Evolutionary conservation across 1,140 invertebrate genomes (phyloP).

Genomic region (Andrena cerasifolii): DNA sequence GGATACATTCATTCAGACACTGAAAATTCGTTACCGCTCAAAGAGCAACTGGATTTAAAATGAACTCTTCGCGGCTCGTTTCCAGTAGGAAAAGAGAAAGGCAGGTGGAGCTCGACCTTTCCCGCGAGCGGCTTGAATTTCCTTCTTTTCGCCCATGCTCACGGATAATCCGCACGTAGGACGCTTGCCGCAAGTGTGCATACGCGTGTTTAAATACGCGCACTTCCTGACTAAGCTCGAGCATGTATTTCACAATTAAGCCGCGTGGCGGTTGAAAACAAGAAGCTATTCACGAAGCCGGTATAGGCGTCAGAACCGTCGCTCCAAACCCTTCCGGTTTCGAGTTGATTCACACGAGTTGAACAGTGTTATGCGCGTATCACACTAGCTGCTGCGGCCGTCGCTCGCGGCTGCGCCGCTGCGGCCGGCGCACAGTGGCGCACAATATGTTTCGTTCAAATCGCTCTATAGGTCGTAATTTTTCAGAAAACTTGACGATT

Average conservation of each 20-base stretch:
- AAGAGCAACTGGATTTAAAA: constrained; percentile 53
- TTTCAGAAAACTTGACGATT: too few species aligned
- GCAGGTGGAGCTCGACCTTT: constrained; percentile 48
- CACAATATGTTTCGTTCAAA: too few species aligned
- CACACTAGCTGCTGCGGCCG: too few species aligned
- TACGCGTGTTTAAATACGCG: constrained; percentile 7
- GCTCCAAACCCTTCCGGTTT: constrained; percentile 15
- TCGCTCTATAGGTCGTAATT: too few species aligned
- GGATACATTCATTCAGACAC: not conserved
- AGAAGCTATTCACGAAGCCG: constrained; percentile 54
- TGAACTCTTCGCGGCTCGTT: constrained; percentile 42
- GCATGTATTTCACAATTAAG: constrained; percentile 44
- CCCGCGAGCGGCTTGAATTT: not conserved
- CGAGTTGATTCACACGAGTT: constrained; percentile 37
- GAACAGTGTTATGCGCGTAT: constrained; percentile 4
- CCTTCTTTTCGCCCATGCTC: not conserved
- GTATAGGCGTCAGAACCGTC: constrained; percentile 9
- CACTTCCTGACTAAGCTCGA: constrained; percentile 34
- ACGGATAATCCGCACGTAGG: not conserved
- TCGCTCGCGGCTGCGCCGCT: too few species aligned
- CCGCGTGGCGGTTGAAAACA: constrained; percentile 54
- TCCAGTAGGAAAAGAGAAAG: constrained; percentile 19
- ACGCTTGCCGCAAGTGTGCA: too few species aligned
- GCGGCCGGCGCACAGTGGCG: too few species aligned
- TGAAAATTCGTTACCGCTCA: constrained; percentile 55